These are phyloP conservation scores for Sphecodes monilicornis DNA, from an alignment of 2,888 invertebrate genomes.

Conservation along the genomic window DNA sequence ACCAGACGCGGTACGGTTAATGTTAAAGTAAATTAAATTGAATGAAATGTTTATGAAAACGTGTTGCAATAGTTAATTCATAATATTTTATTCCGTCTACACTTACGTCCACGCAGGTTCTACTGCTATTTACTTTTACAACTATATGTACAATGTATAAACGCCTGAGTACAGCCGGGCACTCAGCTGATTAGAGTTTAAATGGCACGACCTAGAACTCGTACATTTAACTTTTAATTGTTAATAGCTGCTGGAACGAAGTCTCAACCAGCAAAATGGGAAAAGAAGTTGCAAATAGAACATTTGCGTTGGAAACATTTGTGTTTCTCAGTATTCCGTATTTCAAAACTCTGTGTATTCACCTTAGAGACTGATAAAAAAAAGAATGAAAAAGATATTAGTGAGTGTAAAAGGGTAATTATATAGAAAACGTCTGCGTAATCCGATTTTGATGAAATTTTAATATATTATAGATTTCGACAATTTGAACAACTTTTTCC, in stretches of 20 bases:
- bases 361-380: too few relatives aligned
- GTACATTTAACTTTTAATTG: conserved; percentile 4
- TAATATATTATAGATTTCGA: too few relatives aligned
- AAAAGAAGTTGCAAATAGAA: neutral
- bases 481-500: too few relatives aligned
- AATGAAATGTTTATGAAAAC: too few relatives aligned
- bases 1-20: too few relatives aligned
- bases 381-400: too few relatives aligned
- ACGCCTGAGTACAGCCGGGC: neutral
- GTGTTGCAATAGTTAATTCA: neutral
- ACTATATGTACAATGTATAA: conserved; percentile 3
- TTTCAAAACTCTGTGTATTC: neutral
- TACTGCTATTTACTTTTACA: neutral
- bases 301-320: neutral
- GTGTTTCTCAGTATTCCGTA: neutral
- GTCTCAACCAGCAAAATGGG: neutral
- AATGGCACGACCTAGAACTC: neutral
- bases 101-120: neutral
- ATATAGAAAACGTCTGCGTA: too few relatives aligned
- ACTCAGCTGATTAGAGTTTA: conserved; percentile 5
- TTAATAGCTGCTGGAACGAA: neutral
- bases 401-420: too few relatives aligned
- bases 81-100: neutral
- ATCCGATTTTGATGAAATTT: too few relatives aligned
- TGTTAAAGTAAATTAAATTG: too few relatives aligned